These are phyloP conservation scores for Microcebus lehilahytsara DNA, from an alignment of 2,113 vertebrate genomes.

Conservation along the genomic window DNA sequence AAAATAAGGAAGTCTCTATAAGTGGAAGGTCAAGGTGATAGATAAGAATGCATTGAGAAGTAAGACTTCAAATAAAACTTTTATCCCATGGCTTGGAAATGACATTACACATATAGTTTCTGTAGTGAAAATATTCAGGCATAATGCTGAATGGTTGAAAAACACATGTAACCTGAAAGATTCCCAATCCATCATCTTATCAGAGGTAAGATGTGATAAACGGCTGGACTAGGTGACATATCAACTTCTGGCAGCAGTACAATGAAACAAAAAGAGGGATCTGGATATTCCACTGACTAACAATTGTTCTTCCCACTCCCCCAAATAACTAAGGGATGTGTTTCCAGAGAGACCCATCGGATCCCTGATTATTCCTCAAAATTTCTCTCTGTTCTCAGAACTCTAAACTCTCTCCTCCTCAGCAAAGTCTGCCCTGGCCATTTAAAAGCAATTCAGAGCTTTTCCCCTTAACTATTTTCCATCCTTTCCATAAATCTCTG, in stretches of 20 bases:
- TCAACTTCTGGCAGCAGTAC: neutral
- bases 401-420: neutral
- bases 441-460: neutral
- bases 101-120: neutral
- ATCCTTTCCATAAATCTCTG: constrained; percentile 25
- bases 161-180: constrained; percentile 3
- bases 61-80: constrained; percentile 43
- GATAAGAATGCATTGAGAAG: constrained; percentile 16
- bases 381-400: neutral
- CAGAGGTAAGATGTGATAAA: neutral
- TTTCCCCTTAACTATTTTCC: neutral
- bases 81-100: neutral
- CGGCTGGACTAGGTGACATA: neutral
- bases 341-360: neutral
- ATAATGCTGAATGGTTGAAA: constrained; percentile 35
- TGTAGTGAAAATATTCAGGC: constrained; percentile 5
- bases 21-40: neutral
- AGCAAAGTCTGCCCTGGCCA: neutral
- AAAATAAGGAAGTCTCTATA: constrained; percentile 14
- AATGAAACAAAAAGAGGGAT: neutral
- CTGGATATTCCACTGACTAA: neutral
- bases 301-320: neutral
- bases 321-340: neutral
- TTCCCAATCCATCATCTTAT: neutral
- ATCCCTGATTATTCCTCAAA: neutral